Conservation (phyloP, 2,113 vertebrate genomes). For the Bubo scandiacus region DNA sequence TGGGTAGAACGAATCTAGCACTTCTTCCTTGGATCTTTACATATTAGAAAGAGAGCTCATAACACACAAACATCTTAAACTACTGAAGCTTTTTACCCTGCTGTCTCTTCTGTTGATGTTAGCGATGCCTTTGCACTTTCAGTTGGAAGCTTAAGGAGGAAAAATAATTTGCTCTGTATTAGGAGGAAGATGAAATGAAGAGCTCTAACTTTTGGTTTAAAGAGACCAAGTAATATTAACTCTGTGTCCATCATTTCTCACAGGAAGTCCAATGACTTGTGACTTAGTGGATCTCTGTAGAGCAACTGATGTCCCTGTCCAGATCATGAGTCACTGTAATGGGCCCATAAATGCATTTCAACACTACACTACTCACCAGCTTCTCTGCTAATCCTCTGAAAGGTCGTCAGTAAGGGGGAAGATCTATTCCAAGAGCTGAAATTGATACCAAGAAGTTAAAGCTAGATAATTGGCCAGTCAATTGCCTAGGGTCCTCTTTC, state of each 20-base stretch:
- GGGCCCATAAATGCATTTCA: neutral
- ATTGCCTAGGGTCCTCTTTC: neutral
- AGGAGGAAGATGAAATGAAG: neutral
- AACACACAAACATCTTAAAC: neutral
- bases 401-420: neutral
- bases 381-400: constrained; percentile 21
- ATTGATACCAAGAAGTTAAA: constrained; percentile 29
- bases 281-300: neutral
- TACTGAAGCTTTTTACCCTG: neutral
- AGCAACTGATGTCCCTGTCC: neutral
- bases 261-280: neutral
- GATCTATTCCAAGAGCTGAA: constrained; percentile 32
- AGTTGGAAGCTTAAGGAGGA: neutral
- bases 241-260: neutral
- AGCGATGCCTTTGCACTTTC: neutral
- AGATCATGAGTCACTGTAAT: neutral
- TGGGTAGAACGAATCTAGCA: neutral
- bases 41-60: neutral
- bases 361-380: neutral
- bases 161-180: neutral
- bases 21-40: neutral
- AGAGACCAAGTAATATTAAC: neutral
- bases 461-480: neutral
- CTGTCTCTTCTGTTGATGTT: neutral
- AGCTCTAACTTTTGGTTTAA: neutral